Base-by-base conservation (phyloP, 1,140 invertebrate genomes). In the Luehdorfia chinensis region DNA sequence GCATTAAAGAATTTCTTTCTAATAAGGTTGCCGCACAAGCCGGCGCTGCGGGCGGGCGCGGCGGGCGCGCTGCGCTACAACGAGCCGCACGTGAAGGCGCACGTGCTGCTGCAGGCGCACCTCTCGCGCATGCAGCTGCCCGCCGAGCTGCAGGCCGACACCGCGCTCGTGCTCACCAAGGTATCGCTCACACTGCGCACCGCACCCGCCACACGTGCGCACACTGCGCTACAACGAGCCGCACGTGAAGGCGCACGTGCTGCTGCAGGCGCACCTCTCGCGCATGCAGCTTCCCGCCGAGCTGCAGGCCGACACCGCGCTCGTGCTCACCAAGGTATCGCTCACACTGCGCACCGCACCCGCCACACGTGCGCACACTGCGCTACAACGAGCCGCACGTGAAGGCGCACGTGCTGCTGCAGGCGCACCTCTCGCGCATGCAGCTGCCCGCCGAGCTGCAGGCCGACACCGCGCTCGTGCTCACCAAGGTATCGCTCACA, bases 31-130 rank as follows among this genome's bases (percentile, higher is more conserved):
- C 80, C 86, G 0, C 86, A 87, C 70, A 87, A 87, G 51, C 80
- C 83, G n/a, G 47, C n/a, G n/a, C 61, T 6, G 66, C 37, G 4
- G 33, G 33, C 3, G 33, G 8, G n/a, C 1, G 27, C 64, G 0
- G 66, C 68, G 13, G 75, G 74, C 21, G n/a, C 50, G 2, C 71
- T 90, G 4, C 92, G 94, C 60, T 98, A 94, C 88, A 98, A 97
- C 66, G 97, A 99, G 89, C 98, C 98, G 0, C 97, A 99, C 70
- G 93, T 98, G 0, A 99, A 99, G 75, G 96, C 98, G 0, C 98
- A 99, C 84, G 88, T 99, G 16, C 77, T 99, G 11, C 86, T 99
- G 1, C 98, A 99, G 77, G 97, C 98, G 1, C 97, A 99, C 89
- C 87, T 99, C 2, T 98, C 96, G 0, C 90, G 98, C 5, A 92